phyloP scores from a whole-genome alignment of 2,113 vertebrate genomes.

The Phaethon lepturus region DNA sequence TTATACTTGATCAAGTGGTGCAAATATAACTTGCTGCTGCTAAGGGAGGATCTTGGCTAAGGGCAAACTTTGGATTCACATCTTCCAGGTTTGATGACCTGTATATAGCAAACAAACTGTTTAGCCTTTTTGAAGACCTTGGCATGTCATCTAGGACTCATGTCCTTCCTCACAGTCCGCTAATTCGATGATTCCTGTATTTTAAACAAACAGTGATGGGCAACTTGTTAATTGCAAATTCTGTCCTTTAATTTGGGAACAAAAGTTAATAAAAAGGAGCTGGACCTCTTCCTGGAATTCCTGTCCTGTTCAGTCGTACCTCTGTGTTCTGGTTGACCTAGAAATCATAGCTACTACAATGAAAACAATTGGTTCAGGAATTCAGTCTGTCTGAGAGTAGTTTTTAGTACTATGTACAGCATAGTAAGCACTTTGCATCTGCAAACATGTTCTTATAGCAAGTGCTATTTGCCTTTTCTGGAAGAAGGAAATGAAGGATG shows the following conservation, averaged over 20 bases:
- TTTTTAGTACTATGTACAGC: background rate
- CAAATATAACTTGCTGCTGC: constrained; percentile 40
- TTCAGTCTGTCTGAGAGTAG: background rate
- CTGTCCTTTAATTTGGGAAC: background rate
- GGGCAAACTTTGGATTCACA: background rate
- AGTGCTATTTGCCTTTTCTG: background rate
- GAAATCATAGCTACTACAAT: constrained; percentile 24
- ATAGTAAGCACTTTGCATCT: background rate
- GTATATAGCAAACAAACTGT: background rate
- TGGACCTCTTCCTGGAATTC: constrained; percentile 27
- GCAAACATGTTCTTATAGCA: background rate
- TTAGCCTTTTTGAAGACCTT: constrained; percentile 15
- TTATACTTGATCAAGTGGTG: constrained; percentile 23
- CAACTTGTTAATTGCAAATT: background rate
- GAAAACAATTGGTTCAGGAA: background rate
- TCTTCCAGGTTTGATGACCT: constrained; percentile 33
- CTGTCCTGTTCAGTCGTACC: background rate
- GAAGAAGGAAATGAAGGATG: background rate
- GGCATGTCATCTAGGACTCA: background rate
- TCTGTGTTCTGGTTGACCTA: background rate
- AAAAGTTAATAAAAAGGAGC: background rate
- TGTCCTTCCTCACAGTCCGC: background rate
- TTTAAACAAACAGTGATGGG: background rate
- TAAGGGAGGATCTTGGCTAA: constrained; percentile 21
- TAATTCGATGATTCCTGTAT: background rate